Conservation (phyloP, 2,797 vertebrate genomes). For the Rousettus madagascariensis region DNA sequence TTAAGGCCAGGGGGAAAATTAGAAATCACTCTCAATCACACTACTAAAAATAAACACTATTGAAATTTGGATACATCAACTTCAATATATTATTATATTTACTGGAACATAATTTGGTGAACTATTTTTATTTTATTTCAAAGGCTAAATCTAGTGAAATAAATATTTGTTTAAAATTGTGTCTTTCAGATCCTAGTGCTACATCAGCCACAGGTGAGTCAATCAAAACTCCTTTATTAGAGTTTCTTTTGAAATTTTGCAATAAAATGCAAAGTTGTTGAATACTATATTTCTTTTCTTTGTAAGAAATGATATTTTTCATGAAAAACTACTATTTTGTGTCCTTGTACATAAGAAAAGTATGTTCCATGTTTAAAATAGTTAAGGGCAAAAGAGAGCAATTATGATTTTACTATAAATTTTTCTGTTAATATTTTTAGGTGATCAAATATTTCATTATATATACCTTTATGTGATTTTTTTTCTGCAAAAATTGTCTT, state of each 20-base stretch:
- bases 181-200: slow-evolving; percentile 31
- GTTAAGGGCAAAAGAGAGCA: neutral
- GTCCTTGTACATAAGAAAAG: neutral
- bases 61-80: neutral
- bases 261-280: neutral
- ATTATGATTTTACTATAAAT: neutral
- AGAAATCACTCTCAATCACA: neutral
- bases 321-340: neutral
- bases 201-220: neutral
- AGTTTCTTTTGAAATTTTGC: neutral
- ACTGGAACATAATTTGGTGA: neutral
- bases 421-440: neutral
- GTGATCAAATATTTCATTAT: neutral
- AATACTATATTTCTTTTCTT: neutral
- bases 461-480: neutral
- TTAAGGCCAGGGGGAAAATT: neutral
- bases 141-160: neutral
- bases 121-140: neutral
- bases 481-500: neutral
- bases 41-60: neutral
- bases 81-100: neutral
- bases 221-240: neutral
- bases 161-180: slow-evolving; percentile 51
- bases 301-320: neutral
- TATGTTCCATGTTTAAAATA: neutral